phyloP scores from a whole-genome alignment of 2,797 vertebrate species.

The Parauchenoglanis ngamensis region DNA sequence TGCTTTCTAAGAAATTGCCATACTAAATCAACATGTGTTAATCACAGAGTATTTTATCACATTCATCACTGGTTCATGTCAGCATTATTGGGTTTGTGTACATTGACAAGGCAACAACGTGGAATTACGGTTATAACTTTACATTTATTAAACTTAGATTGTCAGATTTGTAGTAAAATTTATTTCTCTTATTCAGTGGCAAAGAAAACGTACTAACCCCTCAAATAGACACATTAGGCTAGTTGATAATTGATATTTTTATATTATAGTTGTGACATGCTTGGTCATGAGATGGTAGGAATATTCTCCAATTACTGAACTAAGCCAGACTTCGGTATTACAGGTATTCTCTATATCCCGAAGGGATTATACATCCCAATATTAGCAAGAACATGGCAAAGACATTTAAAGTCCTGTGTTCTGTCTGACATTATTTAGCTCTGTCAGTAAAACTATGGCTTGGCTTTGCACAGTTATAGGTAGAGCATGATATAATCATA shows the following conservation, averaged over 20 bases:
- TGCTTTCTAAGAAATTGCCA: background rate
- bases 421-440: background rate
- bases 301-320: background rate
- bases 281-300: no score
- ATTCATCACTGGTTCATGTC: constrained; percentile 5
- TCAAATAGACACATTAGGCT: background rate
- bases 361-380: background rate
- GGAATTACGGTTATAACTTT: background rate
- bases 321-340: background rate
- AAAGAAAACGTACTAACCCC: background rate
- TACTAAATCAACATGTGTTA: constrained; percentile 33
- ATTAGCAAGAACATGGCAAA: background rate
- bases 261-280: background rate
- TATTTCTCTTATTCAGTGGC: background rate
- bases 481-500: background rate
- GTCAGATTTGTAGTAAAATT: background rate
- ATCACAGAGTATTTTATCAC: constrained; percentile 12
- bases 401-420: background rate
- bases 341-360: background rate
- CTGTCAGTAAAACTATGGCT: background rate
- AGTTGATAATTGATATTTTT: background rate
- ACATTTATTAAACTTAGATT: background rate
- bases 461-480: background rate
- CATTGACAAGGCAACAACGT: background rate
- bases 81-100: background rate